Conservation (phyloP, 2,113 vertebrate species). For the Etheostoma cragini region DNA sequence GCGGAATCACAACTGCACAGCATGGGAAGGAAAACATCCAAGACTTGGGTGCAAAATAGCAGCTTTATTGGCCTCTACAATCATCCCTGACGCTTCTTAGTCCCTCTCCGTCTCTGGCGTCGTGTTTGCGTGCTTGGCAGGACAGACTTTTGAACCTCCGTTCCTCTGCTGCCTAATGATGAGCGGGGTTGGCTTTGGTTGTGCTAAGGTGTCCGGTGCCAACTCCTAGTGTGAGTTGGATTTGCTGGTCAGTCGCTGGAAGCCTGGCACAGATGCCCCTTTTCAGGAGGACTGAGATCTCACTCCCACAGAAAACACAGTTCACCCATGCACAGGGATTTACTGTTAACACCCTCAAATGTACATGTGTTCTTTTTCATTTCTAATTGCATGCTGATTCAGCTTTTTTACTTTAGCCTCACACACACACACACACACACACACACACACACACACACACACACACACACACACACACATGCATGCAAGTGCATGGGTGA, state of each 20-base stretch:
- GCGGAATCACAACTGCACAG: slow-evolving; percentile 68
- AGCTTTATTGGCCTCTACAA: slow-evolving; percentile 57
- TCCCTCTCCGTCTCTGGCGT: slow-evolving; percentile 38
- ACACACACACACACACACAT: neutral
- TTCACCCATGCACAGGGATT: neutral
- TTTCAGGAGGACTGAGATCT: slow-evolving; percentile 64
- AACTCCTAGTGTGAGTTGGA: slow-evolving; percentile 67
- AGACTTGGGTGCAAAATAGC: slow-evolving; percentile 39
- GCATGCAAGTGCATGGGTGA: slow-evolving; percentile 1
- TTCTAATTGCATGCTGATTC: neutral
- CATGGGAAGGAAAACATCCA: slow-evolving; percentile 64
- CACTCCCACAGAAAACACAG: slow-evolving; percentile 48
- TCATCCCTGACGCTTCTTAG: slow-evolving; percentile 43
- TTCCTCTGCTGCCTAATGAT: slow-evolving; percentile 67
- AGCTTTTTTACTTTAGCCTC: neutral
- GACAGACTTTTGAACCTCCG: slow-evolving; percentile 56
- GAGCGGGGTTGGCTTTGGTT: slow-evolving; percentile 62
- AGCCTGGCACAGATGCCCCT: slow-evolving; percentile 67
- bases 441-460: neutral
- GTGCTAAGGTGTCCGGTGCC: slow-evolving; percentile 53
- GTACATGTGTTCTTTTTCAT: neutral
- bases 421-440: neutral
- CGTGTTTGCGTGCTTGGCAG: slow-evolving; percentile 55
- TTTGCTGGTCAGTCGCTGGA: slow-evolving; percentile 49
- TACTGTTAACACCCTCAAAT: slow-evolving; percentile 23